Base-by-base conservation (phyloP, 2,888 invertebrate species). In the Psylliodes chrysocephalus region DNA sequence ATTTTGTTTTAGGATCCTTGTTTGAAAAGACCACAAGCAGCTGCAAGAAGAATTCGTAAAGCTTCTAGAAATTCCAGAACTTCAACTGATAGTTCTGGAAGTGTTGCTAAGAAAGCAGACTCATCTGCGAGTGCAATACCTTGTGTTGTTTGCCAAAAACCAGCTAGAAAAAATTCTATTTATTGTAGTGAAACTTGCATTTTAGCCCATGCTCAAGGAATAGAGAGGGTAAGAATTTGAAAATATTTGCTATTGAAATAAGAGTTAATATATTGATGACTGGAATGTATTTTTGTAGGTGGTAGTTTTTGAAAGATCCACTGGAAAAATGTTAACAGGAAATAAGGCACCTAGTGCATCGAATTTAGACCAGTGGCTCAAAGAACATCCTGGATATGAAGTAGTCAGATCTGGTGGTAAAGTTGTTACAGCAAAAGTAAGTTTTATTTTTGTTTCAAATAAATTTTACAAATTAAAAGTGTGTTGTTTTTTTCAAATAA, bases 101-200 rank as follows among this genome's bases (percentile, higher is more conserved):
- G 76, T 60, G 61, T 69, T 15, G 67, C 73, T 19, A 71, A 67
- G 22, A 71, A 70, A 42, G 33, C 61, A 4, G 70, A 71, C 1
- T 57, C 60, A 38, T 33, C 53, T 5, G 44, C 64, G 5, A 60
- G 56, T 53, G 65, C 71, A 14, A 73, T 77, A 8, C 78, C 79
- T 68, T 94, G 94, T 77, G 90, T 93, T 51, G 91, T 92, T 10
- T 94, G 94, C 79, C 91, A 91, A 76, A 83, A 90, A 74, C 84
- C 88, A 14, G 89, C 92, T 0, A 86, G 92, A n/a, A 85, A 86
- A n/a, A 91, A 90, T 76, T 92, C 93, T 56, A 92, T 95, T 73
- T 96, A 94, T 81, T 97, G 96, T 81, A 93, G 94, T 74, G 92
- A 95, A 75, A 87, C 88, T 28, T 97, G 96, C 79, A 93, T 96